A percentile compares a stretch with the other conserved stretches of the same genome.
phyloP scores from a whole-genome alignment of 1,140 invertebrate genomes.

The Trachymyrmex septentrionalis region DNA sequence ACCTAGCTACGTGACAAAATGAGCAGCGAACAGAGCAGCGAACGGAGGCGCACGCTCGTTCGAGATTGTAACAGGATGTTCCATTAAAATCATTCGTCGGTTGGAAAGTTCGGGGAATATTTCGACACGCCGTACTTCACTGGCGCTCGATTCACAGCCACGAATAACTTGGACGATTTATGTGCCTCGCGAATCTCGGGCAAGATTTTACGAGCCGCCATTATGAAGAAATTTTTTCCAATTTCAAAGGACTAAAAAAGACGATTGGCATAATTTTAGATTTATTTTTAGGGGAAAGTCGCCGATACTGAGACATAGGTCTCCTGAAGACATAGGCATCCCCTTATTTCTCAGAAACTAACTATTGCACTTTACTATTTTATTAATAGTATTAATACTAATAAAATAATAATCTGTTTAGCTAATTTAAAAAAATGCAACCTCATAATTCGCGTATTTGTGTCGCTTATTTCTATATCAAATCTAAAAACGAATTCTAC shows the following conservation, averaged over 20 bases:
- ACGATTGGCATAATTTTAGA: not conserved
- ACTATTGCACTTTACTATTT: no score
- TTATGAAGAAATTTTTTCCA: constrained; percentile 1
- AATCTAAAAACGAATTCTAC: no score
- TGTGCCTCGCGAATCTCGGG: constrained; percentile 28
- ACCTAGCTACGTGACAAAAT: constrained; percentile 54
- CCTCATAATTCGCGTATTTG: no score
- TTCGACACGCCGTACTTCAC: constrained; percentile 55
- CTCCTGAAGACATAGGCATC: no score
- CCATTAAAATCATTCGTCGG: constrained; percentile 48
- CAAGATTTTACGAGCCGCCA: not conserved
- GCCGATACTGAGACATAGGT: no score
- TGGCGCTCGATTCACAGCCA: constrained; percentile 38
- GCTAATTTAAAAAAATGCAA: no score
- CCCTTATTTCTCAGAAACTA: no score
- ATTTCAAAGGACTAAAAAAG: not conserved
- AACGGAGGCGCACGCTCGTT: not conserved
- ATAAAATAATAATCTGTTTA: no score
- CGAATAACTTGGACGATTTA: constrained; percentile 49
- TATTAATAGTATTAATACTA: no score
- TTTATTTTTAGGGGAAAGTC: not conserved
- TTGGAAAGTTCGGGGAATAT: constrained; percentile 44
- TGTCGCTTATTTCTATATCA: no score
- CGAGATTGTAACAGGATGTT: constrained; percentile 44
- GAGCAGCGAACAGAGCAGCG: constrained; percentile 17